Base-by-base conservation (phyloP, 2,888 invertebrate genomes). In the Athetis lepigone region DNA sequence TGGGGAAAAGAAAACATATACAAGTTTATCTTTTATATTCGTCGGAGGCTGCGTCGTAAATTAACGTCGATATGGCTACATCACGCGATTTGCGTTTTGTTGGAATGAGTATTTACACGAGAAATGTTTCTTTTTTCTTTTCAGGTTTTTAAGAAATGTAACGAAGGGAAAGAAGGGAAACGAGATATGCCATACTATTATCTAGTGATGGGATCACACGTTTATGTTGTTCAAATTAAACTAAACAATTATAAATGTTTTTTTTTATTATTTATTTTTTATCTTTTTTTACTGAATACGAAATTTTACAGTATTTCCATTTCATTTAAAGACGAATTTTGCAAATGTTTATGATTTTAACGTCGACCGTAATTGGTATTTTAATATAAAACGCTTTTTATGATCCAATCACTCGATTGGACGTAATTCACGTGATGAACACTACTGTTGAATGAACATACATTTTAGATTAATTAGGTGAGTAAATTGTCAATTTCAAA, bases 1-100 rank as follows among this genome's bases (percentile, higher is more conserved):
- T 92, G 90, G 84, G 88, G 90, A 89, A n/a, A 91, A 93, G 88
- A 93, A 92, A 93, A 90, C 69, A 88, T 77, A 85, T 75, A 90
- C 85, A 88, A 78, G 70, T 91, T 88, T 90, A 91, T 87, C 69
- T 78, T 78, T 73, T 69, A 68, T 70, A 65, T 68, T 56, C 54
- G 68, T 61, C 50, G 45, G 61, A 65, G 60, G 49, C 61, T 59
- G 42, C 25, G 40, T 75, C 62, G 70, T 80, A 71, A 70, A 75
- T 68, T 72, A 75, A 77, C 77, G 78, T 84, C 79, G 73, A 74
- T 71, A 75, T 84, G 86, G 85, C 80, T 75, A 84, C 83, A 85
- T 85, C 83, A 83, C 72, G 70, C 64, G 61, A 66, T 47, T 46
- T 43, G 55, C 29, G 27, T 50, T 60, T 63, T 56, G 45, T 54